Evolutionary conservation across 2,888 invertebrate genomes (phyloP), one percentile per base, ranked within the genome.

Genomic region (Aporophyla nigra): DNA sequence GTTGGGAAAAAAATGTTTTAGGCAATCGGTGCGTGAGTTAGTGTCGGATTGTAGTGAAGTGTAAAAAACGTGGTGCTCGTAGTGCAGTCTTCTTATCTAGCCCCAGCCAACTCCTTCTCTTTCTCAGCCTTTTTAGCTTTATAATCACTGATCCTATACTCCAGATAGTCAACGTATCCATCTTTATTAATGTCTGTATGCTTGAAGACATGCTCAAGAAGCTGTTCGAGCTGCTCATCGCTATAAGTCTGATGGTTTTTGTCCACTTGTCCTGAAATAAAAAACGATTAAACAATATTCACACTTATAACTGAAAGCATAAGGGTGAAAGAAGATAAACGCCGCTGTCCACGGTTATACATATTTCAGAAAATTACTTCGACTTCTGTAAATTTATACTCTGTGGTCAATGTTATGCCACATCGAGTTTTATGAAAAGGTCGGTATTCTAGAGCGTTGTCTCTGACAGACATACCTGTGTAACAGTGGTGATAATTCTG

Each of bases 111-210:
- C 51, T 14, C 27, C 16, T 71, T 81, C 0, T 80, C 78, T 1
- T 83, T 76, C 24, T 87, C 77, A 7, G 90, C 90, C n/a, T 87
- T 79, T n/a, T 90, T 91, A 12, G 92, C 94, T 46, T 92, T 94
- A 2, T 84, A 91, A 43, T 92, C 89, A 62, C 91, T 95, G 7
- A 93, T 68, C 63, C 91, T 96, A 88, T 97, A 98, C 90, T 98
- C 98, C 7, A 95, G 86, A 89, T 98, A 98, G 84, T 97, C 98
- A 54, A 99, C 97, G 89, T 96, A 98, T 0, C 98, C 98, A 89
- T 99, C 98, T 43, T 97, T 96, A 90, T 98, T 97, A 46, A 96
- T 90, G 90, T 98, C 98, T 77, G 98, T 97, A 74, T 97, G 95
- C 24, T 94, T 95, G 46, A 98, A 92, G 0, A 98, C 97, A 16